These are phyloP conservation scores for Tauraco hartlaubi DNA, from an alignment of 2,797 vertebrate genomes.

Conservation along the genomic window DNA sequence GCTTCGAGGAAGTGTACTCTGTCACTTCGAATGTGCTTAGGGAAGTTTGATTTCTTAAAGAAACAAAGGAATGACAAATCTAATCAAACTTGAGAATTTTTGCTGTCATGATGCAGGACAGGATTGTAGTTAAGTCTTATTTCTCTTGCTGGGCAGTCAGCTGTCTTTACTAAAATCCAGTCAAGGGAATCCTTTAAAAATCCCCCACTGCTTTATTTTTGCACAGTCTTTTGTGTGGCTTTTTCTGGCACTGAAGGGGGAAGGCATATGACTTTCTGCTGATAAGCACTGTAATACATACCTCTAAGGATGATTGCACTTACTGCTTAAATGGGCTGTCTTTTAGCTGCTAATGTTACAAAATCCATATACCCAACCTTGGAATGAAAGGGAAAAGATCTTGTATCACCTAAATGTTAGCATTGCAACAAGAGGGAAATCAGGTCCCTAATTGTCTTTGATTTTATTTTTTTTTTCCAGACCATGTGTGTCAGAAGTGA, in stretches of 20 bases:
- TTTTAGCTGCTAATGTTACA: slow-evolving; percentile 36
- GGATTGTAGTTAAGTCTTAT: slow-evolving; percentile 38
- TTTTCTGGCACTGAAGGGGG: slow-evolving; percentile 22
- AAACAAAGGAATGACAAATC: slow-evolving; percentile 45
- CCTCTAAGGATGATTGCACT: slow-evolving; percentile 40
- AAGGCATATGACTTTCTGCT: slow-evolving; percentile 66
- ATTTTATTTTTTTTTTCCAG: slow-evolving; percentile 76
- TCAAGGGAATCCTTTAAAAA: slow-evolving; percentile 30
- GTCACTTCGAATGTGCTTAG: slow-evolving; percentile 24
- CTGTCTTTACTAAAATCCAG: slow-evolving; percentile 15
- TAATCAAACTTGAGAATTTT: slow-evolving; percentile 45
- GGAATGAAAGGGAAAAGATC: neutral
- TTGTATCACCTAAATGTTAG: neutral
- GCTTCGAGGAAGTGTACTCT: neutral
- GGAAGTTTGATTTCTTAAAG: slow-evolving; percentile 8
- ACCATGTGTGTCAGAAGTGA: slow-evolving; percentile 78
- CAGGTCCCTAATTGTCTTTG: neutral
- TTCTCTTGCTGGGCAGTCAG: slow-evolving; percentile 46
- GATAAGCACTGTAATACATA: slow-evolving; percentile 47
- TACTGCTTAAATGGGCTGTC: slow-evolving; percentile 25
- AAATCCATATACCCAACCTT: neutral
- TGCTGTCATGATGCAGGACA: slow-evolving; percentile 18
- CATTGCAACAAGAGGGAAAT: neutral
- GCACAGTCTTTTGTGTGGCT: slow-evolving; percentile 12
- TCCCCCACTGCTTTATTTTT: slow-evolving; percentile 21